Conservation (phyloP, 2,888 invertebrate species). For the Mythimna impura region DNA sequence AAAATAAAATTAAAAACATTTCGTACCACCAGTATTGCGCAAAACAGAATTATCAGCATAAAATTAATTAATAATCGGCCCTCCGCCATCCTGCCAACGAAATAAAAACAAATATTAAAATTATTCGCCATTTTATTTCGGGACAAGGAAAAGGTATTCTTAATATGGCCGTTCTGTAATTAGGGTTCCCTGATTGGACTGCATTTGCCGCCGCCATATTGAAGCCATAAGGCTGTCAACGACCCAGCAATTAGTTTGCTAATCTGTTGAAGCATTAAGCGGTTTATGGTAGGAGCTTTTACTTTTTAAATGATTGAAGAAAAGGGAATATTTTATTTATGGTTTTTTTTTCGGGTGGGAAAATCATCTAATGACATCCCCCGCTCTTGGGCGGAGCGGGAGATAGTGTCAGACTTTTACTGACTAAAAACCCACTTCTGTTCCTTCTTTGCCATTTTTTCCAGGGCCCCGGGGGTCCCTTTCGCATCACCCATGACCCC, state of each 20-base stretch:
- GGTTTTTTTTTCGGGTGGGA: too few species aligned
- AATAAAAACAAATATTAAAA: conserved; percentile 27
- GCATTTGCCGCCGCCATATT: conserved; percentile 8
- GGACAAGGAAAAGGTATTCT: conserved; percentile 24
- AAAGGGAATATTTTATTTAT: background rate
- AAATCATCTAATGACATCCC: too few species aligned
- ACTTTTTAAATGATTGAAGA: conserved; percentile 10
- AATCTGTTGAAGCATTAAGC: conserved; percentile 25
- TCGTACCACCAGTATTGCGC: conserved; percentile 6
- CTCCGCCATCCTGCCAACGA: background rate
- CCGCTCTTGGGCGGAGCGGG: too few species aligned
- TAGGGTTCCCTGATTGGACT: conserved; percentile 9
- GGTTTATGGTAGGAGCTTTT: background rate
- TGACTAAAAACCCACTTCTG: too few species aligned
- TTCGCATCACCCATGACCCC: too few species aligned
- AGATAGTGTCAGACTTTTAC: too few species aligned
- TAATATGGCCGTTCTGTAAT: conserved; percentile 31
- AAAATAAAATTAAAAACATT: conserved; percentile 39
- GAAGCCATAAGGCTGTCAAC: conserved; percentile 28
- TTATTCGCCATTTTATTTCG: conserved; percentile 11
- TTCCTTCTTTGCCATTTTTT: too few species aligned
- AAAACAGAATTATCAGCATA: conserved; percentile 33
- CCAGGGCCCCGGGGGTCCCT: too few species aligned
- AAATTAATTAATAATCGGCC: conserved; percentile 39
- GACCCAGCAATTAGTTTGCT: conserved; percentile 28